Conservation (phyloP, 2,888 invertebrate species). For the Caenorhabditis afra region DNA sequence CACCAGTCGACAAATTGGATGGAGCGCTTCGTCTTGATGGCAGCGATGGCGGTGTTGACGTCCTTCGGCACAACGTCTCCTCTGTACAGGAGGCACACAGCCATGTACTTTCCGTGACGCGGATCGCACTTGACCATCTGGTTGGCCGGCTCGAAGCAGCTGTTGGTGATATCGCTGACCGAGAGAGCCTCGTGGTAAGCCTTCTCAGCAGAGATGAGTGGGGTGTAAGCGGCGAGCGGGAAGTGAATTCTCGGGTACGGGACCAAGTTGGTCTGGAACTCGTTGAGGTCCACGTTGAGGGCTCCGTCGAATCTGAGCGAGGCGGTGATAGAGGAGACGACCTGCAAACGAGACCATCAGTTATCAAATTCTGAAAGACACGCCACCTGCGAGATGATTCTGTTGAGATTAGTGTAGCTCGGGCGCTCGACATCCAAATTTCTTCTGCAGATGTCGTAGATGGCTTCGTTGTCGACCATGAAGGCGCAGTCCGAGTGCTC, state of each 20-base stretch:
- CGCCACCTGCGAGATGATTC: constrained; percentile 93
- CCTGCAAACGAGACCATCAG: constrained; percentile 84
- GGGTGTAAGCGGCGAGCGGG: constrained; percentile 85
- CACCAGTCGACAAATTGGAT: constrained; percentile 87
- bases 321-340: constrained; percentile 90
- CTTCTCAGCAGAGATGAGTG: constrained; percentile 76
- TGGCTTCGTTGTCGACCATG: constrained; percentile 85
- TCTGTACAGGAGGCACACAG: constrained; percentile 83
- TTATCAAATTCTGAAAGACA: too few species aligned
- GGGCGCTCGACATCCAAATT: constrained; percentile 86
- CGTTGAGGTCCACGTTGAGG: constrained; percentile 90
- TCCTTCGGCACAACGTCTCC: constrained; percentile 95
- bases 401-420: constrained; percentile 91
- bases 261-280: constrained; percentile 85
- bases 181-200: constrained; percentile 75
- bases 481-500: constrained; percentile 83
- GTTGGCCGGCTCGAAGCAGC: constrained; percentile 89
- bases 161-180: constrained; percentile 91
- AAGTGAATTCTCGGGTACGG: constrained; percentile 95
- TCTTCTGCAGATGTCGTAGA: constrained; percentile 92
- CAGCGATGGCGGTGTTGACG: constrained; percentile 93
- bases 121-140: constrained; percentile 92
- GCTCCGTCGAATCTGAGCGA: constrained; percentile 93
- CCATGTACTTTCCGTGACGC: constrained; percentile 84
- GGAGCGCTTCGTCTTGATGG: constrained; percentile 92